Conservation (phyloP, 2,888 invertebrate species). For the Auanema freiburgensis region DNA sequence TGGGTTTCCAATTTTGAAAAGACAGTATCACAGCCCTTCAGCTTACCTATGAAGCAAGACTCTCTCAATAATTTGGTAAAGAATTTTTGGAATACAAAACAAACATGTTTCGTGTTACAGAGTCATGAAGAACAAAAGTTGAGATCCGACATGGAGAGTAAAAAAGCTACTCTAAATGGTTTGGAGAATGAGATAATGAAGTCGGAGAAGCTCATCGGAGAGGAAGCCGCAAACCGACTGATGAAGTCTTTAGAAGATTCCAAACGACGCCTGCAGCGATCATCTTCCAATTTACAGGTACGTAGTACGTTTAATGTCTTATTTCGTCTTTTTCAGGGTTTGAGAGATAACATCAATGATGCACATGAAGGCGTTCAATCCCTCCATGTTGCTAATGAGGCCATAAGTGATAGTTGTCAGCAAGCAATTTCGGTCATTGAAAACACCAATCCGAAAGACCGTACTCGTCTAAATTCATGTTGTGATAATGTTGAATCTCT, state of each 20-base stretch:
- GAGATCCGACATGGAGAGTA: constrained; percentile 43
- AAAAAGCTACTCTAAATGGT: constrained; percentile 25
- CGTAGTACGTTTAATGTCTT: neutral
- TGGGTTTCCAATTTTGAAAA: constrained; percentile 32
- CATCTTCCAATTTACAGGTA: constrained; percentile 27
- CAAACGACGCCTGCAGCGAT: constrained; percentile 22
- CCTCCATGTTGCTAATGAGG: constrained; percentile 31
- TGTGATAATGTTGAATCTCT: constrained; percentile 22
- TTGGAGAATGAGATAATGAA: constrained; percentile 26
- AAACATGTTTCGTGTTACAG: constrained; percentile 3
- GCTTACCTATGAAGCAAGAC: constrained; percentile 35
- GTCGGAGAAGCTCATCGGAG: too few relatives aligned
- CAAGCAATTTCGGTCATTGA: constrained; percentile 25
- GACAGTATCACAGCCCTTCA: constrained; percentile 23
- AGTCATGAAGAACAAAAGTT: constrained; percentile 38
- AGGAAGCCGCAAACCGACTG: constrained; percentile 2
- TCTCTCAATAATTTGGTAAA: constrained; percentile 25
- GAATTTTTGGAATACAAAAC: neutral
- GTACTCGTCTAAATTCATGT: constrained; percentile 21
- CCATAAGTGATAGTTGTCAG: constrained; percentile 18
- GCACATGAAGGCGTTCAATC: constrained; percentile 36
- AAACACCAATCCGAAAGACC: constrained; percentile 24
- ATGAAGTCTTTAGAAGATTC: constrained; percentile 15
- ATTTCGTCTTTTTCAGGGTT: constrained; percentile 21
- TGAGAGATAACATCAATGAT: constrained; percentile 43